A percentile compares a stretch with the other conserved stretches of the same genome.
Evolutionary conservation across 2,888 invertebrate genomes (phyloP).

Genomic region (Camptogramma bilineatum): DNA sequence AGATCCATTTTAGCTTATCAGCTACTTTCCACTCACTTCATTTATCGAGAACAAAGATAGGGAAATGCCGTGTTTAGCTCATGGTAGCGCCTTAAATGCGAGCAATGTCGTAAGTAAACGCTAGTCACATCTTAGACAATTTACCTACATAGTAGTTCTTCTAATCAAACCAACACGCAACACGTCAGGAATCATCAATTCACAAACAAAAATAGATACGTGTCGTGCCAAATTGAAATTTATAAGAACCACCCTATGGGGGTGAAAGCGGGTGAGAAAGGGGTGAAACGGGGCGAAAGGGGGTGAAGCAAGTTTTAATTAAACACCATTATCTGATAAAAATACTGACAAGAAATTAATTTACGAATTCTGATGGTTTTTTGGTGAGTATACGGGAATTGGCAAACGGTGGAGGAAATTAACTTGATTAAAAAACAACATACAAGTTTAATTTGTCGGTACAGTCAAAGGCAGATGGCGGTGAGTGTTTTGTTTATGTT

Average conservation of each 20-base stretch:
- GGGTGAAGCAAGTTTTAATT: constrained; percentile 61
- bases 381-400: constrained; percentile 22
- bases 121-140: neutral
- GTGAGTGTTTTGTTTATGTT: neutral
- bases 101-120: no score
- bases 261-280: constrained; percentile 20
- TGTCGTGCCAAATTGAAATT: constrained; percentile 49
- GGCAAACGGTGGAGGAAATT: constrained; percentile 4
- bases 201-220: constrained; percentile 38
- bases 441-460: neutral
- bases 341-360: constrained; percentile 50
- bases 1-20: no score
- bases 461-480: neutral
- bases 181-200: constrained; percentile 30
- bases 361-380: constrained; percentile 40
- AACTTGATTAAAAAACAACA: constrained; percentile 6
- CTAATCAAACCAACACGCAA: constrained; percentile 17
- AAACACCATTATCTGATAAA: constrained; percentile 59
- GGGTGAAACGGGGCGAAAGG: constrained; percentile 44
- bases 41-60: no score
- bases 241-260: constrained; percentile 30
- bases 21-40: no score
- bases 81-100: no score
- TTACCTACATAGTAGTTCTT: neutral
- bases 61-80: no score